phyloP scores from a whole-genome alignment of 1,140 invertebrate species.

The Magallana ariakensis region DNA sequence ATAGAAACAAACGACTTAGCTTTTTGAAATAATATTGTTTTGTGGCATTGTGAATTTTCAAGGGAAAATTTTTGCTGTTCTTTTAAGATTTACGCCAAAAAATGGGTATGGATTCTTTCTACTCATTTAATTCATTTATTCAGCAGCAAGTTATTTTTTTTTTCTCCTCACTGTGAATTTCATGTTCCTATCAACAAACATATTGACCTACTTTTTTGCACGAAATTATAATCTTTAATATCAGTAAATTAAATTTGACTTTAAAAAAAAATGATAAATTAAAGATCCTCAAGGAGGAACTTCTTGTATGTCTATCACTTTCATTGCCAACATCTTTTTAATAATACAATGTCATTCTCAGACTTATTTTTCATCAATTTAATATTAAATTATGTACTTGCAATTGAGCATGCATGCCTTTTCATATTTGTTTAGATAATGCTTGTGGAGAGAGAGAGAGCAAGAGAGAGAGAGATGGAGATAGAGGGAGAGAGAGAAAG shows the following conservation, averaged over 20 bases:
- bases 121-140: no score
- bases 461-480: no score
- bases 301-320: no score
- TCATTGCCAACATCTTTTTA: neutral
- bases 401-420: no score
- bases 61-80: neutral
- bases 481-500: no score
- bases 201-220: neutral
- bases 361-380: neutral
- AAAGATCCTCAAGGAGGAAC: no score
- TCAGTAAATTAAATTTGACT: no score
- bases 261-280: no score
- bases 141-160: neutral
- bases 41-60: neutral
- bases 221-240: neutral
- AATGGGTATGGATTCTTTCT: neutral
- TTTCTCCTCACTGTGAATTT: neutral
- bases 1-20: no score
- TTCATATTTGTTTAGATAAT: no score
- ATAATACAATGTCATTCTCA: neutral
- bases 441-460: no score
- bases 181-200: neutral
- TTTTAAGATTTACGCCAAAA: conserved; percentile 21
- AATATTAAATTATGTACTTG: neutral
- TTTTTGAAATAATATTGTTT: no score